Evolutionary conservation across 2,888 invertebrate genomes (phyloP), one percentile per base, ranked within the genome.

Genomic region (Eristalis arbustorum): DNA sequence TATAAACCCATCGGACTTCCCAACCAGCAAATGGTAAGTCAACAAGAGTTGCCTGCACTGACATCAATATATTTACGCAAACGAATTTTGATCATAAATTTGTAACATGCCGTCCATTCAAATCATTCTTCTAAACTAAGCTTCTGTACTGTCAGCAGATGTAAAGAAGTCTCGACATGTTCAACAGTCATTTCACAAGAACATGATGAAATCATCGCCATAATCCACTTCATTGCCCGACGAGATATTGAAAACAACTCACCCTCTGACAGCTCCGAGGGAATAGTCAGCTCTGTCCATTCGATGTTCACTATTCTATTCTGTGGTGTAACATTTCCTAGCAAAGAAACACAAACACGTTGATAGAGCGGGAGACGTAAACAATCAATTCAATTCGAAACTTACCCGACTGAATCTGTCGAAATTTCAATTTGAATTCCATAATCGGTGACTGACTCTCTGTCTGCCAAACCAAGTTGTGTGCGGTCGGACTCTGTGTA

Each of bases 381-480:
- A 77, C 72, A 72, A 68, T 28, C 25, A 31, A 72, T 18, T 72
- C 74, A 61, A 71, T 59, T 37, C 11, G 40, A 49, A 83, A 59
- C 88, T 76, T 63, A 91, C 92, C 92, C 79, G 92, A 91, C 62
- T 92, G 91, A 66, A 93, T 91, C 89, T 92, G 92, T 49, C 92
- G 89, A 88, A 93, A 93, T 81, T 91, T 92, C 57, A 95, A 93
- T 89, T 94, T 94, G 88, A 95, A 94, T 93, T 97, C 97, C 89
- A 96, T 95, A 69, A 97, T 95, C 1, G 96, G 95, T 40, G 96
- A 95, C 91, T 96, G 96, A 75, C 96, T 97, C 90, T 97, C 97
- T 0, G 97, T 97, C 90, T 96, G 96, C 97, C 97, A 97, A 71
- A 96, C 95, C 2, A 97, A 93, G 6, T 95, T 95, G 90, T 96